These are phyloP conservation scores for Megaptera novaeangliae DNA, from an alignment of 2,113 vertebrate species.

Conservation along the genomic window DNA sequence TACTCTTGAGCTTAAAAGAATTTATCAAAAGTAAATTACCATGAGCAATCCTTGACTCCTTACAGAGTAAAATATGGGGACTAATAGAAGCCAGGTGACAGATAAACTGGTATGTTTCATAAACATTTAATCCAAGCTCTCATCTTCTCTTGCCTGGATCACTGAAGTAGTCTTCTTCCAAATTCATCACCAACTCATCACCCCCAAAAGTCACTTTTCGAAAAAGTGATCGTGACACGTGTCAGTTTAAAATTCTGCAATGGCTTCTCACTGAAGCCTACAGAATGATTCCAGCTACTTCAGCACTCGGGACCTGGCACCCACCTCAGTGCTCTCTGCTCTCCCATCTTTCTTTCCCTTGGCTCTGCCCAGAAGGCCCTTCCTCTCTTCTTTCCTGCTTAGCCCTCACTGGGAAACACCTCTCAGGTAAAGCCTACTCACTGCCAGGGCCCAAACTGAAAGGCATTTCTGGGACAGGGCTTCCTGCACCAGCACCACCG, in stretches of 20 bases:
- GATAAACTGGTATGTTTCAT: background rate
- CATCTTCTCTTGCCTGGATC: background rate
- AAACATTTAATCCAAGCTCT: background rate
- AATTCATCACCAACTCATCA: background rate
- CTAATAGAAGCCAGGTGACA: background rate
- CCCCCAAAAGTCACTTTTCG: background rate
- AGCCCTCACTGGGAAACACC: background rate
- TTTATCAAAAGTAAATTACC: background rate
- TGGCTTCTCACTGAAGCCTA: background rate
- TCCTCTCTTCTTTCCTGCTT: background rate
- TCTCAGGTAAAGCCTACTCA: background rate
- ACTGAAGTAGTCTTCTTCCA: background rate
- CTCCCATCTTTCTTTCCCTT: background rate
- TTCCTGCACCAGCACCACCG: background rate
- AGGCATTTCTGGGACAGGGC: background rate
- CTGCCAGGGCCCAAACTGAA: background rate
- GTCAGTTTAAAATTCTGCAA: background rate
- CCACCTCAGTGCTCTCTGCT: background rate
- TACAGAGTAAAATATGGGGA: background rate
- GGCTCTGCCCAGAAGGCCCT: background rate
- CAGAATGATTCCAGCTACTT: background rate
- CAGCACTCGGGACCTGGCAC: rapidly evolving
- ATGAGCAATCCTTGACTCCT: background rate
- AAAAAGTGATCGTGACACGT: background rate
- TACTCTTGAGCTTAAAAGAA: background rate